phyloP scores from a whole-genome alignment of 2,113 vertebrate genomes.

The Callipepla californica region DNA sequence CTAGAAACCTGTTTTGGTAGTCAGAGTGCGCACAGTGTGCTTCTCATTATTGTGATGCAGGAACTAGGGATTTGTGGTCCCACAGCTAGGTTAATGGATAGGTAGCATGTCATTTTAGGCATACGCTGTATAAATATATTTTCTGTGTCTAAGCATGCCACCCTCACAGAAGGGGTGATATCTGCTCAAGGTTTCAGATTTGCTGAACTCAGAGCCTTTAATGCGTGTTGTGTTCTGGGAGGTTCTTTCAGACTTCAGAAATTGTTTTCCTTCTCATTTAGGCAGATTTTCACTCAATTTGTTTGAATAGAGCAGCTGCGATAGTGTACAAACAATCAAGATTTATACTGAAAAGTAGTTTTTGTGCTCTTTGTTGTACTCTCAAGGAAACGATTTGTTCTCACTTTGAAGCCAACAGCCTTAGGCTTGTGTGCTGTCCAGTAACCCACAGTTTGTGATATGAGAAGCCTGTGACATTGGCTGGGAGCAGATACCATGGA shows the following conservation, averaged over 20 bases:
- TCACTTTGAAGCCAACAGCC: not conserved
- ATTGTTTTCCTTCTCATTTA: not conserved
- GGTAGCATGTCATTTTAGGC: not conserved
- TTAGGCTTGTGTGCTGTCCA: not conserved
- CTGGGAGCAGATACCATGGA: not conserved
- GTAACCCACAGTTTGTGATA: not conserved
- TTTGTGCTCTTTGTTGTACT: not conserved
- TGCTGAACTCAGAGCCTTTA: not conserved
- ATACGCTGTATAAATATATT: not conserved
- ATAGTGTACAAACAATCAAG: constrained; percentile 22
- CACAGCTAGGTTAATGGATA: not conserved
- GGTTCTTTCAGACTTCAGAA: not conserved
- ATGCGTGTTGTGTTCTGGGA: not conserved
- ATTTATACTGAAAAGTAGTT: constrained; percentile 10
- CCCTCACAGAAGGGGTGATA: not conserved
- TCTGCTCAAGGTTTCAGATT: not conserved
- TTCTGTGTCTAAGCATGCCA: not conserved
- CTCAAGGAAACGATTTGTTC: not conserved
- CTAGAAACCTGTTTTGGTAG: not conserved
- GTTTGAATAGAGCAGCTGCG: constrained; percentile 12
- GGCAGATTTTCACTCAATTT: not conserved
- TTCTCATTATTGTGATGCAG: not conserved
- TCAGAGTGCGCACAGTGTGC: fast-evolving
- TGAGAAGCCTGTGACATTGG: not conserved
- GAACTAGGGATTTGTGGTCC: not conserved